Evolutionary conservation across 2,888 invertebrate genomes (phyloP).

Genomic region (Pandemis cinnamomeana): DNA sequence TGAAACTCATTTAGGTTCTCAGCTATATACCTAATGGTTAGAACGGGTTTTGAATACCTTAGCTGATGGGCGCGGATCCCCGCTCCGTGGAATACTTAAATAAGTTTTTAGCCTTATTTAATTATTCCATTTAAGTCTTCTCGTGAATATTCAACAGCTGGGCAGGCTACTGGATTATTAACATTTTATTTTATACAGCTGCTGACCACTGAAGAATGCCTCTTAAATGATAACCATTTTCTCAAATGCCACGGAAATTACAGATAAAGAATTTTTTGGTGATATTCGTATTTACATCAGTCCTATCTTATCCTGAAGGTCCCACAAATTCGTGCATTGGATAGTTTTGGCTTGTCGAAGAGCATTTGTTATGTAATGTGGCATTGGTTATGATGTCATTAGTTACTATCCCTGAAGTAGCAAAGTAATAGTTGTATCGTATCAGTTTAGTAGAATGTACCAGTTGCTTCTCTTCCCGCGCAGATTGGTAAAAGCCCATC

Average conservation of each 20-base stretch:
- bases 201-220: conserved; percentile 6
- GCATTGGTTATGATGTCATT: no score
- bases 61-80: conserved; percentile 66
- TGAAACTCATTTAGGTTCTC: conserved; percentile 30
- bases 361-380: no score
- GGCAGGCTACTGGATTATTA: conserved; percentile 47
- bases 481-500: no score
- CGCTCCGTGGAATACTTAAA: conserved; percentile 72
- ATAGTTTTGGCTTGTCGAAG: no score
- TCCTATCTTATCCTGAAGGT: no score
- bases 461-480: no score
- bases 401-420: no score
- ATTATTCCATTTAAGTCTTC: conserved; percentile 72
- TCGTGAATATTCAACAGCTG: conserved; percentile 73
- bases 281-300: no score
- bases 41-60: conserved; percentile 70
- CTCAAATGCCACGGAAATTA: background rate
- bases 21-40: conserved; percentile 62
- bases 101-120: conserved; percentile 78
- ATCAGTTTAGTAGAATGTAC: no score
- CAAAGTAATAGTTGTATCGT: no score
- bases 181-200: conserved; percentile 31
- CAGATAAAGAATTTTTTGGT: background rate
- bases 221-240: background rate
- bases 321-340: no score